Evolutionary conservation across 2,113 vertebrate genomes (phyloP), one percentile per base, ranked within the genome.

Genomic region (Lagopus muta): DNA sequence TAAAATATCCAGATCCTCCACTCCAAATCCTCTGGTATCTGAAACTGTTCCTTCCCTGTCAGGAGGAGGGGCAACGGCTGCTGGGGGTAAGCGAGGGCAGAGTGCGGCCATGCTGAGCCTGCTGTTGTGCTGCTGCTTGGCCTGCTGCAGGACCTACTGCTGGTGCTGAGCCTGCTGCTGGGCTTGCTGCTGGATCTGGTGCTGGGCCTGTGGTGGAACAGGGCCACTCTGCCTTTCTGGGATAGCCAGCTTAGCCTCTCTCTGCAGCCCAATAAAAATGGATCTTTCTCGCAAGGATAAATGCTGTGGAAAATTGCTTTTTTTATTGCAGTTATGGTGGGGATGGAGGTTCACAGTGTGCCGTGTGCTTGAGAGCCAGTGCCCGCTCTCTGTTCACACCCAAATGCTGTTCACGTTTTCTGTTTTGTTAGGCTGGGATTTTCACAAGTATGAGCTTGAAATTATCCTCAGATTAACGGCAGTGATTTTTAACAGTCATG

Each of bases 1-100:
- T 94, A 96, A 95, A 94, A 94, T 91, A 91, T 83, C 73, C 93
- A 91, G 88, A 93, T 78, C 88, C 86, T 86, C 85, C 17, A 18
- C 76, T 90, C 70, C 73, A 95, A 94, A 94, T 92, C 90, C 90
- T 91, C 79, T 90, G 93, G 75, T 91, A 94, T 94, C 79, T 0
- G 1, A 94, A 92, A 86, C 89, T 45, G 60, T 81, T 94, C 76
- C 65, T 85, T 87, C 57, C 30, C 60, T 89, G 91, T 83, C 50
- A 30, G 28, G 88, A 86, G 72, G 79, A 85, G 66, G 61, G 75
- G 82, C 64, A 69, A 4, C 36, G 1, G 6, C 72, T 88, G 76
- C 64, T 21, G 58, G 81, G 73, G 77, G 77, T 92, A 88, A 92
- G 78, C 73, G 69, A 90, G 88, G 86, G 76, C 80, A 90, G 61